Evolutionary conservation across 1,140 invertebrate genomes (phyloP), one percentile per base, ranked within the genome.

Genomic region (Atta cephalotes): DNA sequence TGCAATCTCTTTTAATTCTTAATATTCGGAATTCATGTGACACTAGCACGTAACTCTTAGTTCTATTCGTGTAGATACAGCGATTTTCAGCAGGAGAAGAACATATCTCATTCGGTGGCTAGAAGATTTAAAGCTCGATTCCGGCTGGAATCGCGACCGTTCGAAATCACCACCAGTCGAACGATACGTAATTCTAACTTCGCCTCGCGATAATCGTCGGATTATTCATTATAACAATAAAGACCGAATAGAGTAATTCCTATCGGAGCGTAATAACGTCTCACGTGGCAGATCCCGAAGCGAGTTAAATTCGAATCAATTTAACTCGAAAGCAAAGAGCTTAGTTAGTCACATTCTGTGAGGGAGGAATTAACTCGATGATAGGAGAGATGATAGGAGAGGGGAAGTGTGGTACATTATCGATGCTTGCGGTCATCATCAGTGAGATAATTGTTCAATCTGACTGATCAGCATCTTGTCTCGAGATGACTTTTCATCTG

Each of bases 301-400:
- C 65, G 39, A 70, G 56, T 81, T 86, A 21, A 81, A 63, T 72
- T 81, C 85, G 66, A n/a, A 39, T 21, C 72, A 45, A 85, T 85
- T 7, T 63, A 82, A 82, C 65, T 80, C 62, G 21, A 71, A 71
- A 86, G 78, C 85, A 72, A 81, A 86, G 85, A 82, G 78, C 78
- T 86, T 86, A 86, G 65, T 56, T 81, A 70, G 78, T 86, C 85
- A 71, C 78, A 81, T 86, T 62, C 35, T 82, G 63, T 53, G 25
- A 80, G 56, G 28, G 14, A 31, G 21, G 31, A 21, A 86, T 86
- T 86, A 86, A 82, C 51, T 68, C 35, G 63, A 39, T 3, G 31
- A 60, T 18, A 25, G 25, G 25, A 25, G 51, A n/a, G 45, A 14
- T 5, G n/a, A 21, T 2, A 25, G 5, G 14, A 28, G 25, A 18